Evolutionary conservation across 2,888 invertebrate genomes (phyloP).

Genomic region (Caenorhabditis zanzibari): DNA sequence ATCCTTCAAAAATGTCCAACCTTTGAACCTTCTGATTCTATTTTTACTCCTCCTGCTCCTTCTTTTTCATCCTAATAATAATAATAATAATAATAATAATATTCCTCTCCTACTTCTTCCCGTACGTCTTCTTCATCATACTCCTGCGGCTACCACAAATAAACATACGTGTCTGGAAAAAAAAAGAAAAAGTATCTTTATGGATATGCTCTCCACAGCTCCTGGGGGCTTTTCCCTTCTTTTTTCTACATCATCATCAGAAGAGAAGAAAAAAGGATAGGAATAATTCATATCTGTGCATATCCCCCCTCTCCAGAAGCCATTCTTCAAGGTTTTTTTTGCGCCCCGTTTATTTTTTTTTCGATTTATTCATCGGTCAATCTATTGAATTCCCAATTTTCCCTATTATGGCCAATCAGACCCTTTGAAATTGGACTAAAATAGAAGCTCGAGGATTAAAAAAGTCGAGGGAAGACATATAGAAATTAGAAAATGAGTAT

Average conservation of each 20-base stretch:
- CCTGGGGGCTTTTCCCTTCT: conserved; percentile 35
- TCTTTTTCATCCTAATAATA: conserved; percentile 1
- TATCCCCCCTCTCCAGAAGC: too few relatives aligned
- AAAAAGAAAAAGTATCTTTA: conserved; percentile 21
- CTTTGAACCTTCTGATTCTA: conserved; percentile 13
- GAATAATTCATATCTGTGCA: conserved; percentile 52
- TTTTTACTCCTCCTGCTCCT: conserved; percentile 6
- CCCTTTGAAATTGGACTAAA: too few relatives aligned
- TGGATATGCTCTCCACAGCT: conserved; percentile 14
- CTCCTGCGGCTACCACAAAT: conserved; percentile 1
- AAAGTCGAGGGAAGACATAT: too few relatives aligned
- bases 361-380: too few relatives aligned
- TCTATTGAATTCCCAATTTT: too few relatives aligned
- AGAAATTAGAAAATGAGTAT: too few relatives aligned
- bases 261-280: neutral
- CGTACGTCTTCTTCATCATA: conserved; percentile 2
- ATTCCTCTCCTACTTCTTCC: neutral
- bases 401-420: too few relatives aligned
- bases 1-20: neutral
- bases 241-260: conserved; percentile 11
- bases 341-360: too few relatives aligned
- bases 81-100: conserved; percentile 21
- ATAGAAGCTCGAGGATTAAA: too few relatives aligned
- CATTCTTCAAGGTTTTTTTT: too few relatives aligned
- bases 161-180: conserved; percentile 5